These are phyloP conservation scores for Diachasmimorpha longicaudata DNA, from an alignment of 1,140 invertebrate species.

Conservation along the genomic window DNA sequence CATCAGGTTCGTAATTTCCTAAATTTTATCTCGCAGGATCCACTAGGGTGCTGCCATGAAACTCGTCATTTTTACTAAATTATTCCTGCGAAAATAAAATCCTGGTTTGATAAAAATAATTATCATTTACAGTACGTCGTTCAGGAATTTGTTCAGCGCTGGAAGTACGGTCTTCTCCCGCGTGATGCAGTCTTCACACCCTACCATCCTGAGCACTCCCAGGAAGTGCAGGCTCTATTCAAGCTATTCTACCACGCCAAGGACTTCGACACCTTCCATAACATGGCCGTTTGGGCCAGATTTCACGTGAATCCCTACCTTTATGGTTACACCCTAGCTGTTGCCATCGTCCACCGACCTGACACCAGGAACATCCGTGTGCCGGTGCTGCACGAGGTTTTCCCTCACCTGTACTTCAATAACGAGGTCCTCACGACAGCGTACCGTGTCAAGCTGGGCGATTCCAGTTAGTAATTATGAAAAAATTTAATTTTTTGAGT, in stretches of 20 bases:
- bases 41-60: too few relatives aligned
- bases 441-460: conserved; percentile 62
- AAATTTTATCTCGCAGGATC: not conserved
- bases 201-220: conserved; percentile 67
- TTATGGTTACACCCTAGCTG: conserved; percentile 69
- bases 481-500: too few relatives aligned
- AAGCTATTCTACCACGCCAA: conserved; percentile 74
- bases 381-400: conserved; percentile 73
- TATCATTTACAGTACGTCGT: conserved; percentile 64
- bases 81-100: too few relatives aligned
- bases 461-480: conserved; percentile 27
- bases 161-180: conserved; percentile 65
- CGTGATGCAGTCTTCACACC: conserved; percentile 69
- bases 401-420: conserved; percentile 71
- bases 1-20: conserved; percentile 35
- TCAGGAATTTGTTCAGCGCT: conserved; percentile 66
- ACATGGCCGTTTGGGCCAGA: conserved; percentile 65
- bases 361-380: conserved; percentile 68
- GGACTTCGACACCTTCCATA: conserved; percentile 59
- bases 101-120: too few relatives aligned
- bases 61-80: not conserved
- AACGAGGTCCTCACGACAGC: conserved; percentile 67
- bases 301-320: conserved; percentile 68
- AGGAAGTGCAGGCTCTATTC: conserved; percentile 70
- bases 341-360: conserved; percentile 67